Conservation (phyloP, 2,888 invertebrate genomes). For the Pyrgus malvae region DNA sequence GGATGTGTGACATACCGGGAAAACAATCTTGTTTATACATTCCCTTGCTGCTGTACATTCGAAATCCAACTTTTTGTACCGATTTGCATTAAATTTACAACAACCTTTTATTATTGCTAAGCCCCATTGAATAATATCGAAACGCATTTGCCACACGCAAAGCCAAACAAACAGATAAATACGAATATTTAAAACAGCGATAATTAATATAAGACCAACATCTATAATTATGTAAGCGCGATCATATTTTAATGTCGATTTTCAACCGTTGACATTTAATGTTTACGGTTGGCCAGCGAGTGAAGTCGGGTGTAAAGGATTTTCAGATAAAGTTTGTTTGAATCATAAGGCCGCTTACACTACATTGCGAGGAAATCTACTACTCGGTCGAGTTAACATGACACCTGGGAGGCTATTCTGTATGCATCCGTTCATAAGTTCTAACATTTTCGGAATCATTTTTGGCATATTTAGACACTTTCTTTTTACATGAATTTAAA, state of each 20-base stretch:
- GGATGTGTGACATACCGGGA: no score
- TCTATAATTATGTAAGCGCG: slow-evolving; percentile 3
- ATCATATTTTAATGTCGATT: slow-evolving; percentile 1
- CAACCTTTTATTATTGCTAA: no score
- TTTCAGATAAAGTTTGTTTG: slow-evolving; percentile 12
- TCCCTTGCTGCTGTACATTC: no score
- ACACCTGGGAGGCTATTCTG: background rate
- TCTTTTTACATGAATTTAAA: no score
- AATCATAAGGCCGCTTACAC: slow-evolving; percentile 2
- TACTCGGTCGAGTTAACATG: background rate
- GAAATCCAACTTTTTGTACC: no score
- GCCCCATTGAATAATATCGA: background rate
- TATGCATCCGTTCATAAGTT: no score
- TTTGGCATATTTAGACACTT: no score
- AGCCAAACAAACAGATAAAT: background rate
- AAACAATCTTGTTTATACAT: no score
- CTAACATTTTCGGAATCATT: no score
- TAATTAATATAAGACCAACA: slow-evolving; percentile 1
- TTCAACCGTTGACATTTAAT: slow-evolving; percentile 14
- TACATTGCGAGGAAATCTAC: background rate
- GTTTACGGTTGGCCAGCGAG: slow-evolving; percentile 1
- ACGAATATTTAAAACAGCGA: background rate
- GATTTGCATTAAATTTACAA: no score
- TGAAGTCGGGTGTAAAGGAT: slow-evolving; percentile 13
- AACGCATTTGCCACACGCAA: background rate